Evolutionary conservation across 92 coral and sea anemone species (phyloP).

Genomic region (Anthopleura xanthogrammica): DNA sequence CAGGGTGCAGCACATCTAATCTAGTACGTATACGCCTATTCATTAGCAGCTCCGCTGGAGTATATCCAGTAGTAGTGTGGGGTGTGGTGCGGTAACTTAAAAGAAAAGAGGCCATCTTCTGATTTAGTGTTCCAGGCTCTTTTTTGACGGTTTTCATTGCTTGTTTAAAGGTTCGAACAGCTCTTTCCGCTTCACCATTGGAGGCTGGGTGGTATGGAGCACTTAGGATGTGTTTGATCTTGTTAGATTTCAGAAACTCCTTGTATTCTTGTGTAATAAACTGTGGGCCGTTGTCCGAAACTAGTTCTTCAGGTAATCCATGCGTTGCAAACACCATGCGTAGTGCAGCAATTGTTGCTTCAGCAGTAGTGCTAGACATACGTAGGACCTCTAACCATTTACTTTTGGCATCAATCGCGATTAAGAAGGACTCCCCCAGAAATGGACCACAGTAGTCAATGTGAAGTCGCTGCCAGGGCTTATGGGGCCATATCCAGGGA

Average conservation of each 20-base stretch:
- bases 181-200: constrained; percentile 52
- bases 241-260: background rate
- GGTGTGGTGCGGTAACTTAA: constrained; percentile 43
- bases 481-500: constrained; percentile 39
- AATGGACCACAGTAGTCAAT: constrained; percentile 31
- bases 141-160: constrained; percentile 41
- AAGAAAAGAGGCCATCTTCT: constrained; percentile 20
- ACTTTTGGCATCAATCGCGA: constrained; percentile 47
- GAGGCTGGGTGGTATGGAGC: constrained; percentile 47
- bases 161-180: constrained; percentile 52
- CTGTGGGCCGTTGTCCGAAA: constrained; percentile 36
- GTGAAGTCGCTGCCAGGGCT: constrained; percentile 53
- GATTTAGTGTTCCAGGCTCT: constrained; percentile 17
- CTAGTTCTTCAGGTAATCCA: constrained; percentile 38
- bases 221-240: constrained; percentile 12
- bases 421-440: background rate
- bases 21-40: constrained; percentile 44
- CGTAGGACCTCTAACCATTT: constrained; percentile 49
- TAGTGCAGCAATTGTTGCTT: constrained; percentile 28
- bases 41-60: constrained; percentile 52
- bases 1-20: constrained; percentile 42
- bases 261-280: constrained; percentile 22
- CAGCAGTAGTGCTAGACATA: constrained; percentile 42
- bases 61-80: constrained; percentile 50
- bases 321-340: constrained; percentile 41